Base-by-base conservation (phyloP, 2,888 invertebrate species). In the Kryphioiulus occultus region DNA sequence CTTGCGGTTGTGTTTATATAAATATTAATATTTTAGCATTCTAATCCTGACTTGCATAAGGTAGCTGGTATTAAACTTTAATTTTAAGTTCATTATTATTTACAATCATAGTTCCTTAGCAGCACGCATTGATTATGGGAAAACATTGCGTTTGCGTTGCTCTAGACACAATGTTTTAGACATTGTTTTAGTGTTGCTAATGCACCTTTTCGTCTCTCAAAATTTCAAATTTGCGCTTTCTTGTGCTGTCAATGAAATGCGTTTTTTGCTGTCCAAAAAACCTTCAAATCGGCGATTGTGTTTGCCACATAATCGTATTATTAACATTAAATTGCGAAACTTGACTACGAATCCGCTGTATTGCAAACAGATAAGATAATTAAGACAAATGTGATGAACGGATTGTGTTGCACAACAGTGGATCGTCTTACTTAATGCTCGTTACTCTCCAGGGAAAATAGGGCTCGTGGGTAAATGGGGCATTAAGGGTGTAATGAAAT, bases 371-470 rank as follows among this genome's bases (percentile, higher is more conserved):
- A 15, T 78, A 78, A 30, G 10, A 78, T 30, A 30, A 30, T 78
- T 78, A 78, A 78, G 78, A 30, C 78, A 78, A 78, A 78, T 78
- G 30, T 30, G 30, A 78, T 78, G 78, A 78, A 78, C 12, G 78
- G 30, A 78, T 78, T 78, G 78, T 78, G 15, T 78, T 78, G 4
- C 78, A 2, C 26, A 78, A 30, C n/a, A 19, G 26, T 30, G 78
- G 78, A 78, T 78, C 78, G 30, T 78, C 78, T 78, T 78, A 78
- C 78, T 78, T 78, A 78, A 78, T 78, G 15, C 78, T 78, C 15
- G 30, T 30, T 30, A 7, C 15, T 78, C 78, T 78, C 78, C 30
- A 15, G 78, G 30, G 78, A 78, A 78, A 9, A 68, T n/a, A 1
- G 68, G 68, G 26, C 22, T 68, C 26, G 26, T 26, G 68, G 17